phyloP scores from a whole-genome alignment of 2,113 vertebrate species.

The Platanista minor region DNA sequence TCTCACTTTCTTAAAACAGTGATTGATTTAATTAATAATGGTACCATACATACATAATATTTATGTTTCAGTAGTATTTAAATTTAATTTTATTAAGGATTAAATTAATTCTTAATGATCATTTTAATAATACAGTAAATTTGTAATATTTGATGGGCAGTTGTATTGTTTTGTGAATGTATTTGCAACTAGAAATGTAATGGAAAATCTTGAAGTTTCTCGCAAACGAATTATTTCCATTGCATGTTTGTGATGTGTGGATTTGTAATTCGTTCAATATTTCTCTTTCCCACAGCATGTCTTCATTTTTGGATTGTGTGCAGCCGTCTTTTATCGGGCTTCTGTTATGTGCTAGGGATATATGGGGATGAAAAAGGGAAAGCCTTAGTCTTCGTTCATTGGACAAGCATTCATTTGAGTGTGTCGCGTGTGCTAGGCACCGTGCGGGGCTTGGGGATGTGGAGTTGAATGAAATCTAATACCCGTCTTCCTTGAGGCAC shows the following conservation, averaged over 20 bases:
- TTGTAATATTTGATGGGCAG: background rate
- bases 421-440: background rate
- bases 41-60: background rate
- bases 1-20: background rate
- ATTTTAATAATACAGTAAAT: background rate
- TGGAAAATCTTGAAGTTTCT: background rate
- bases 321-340: background rate
- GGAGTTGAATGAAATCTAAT: background rate
- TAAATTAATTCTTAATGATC: background rate
- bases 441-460: too few relatives aligned
- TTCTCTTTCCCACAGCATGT: background rate
- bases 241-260: background rate
- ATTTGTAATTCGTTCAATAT: background rate
- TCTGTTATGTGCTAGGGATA: background rate
- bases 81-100: background rate
- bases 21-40: background rate
- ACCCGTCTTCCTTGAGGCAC: background rate
- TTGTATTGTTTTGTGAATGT: background rate
- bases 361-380: too few relatives aligned
- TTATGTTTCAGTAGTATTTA: background rate
- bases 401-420: background rate
- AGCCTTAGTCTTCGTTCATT: background rate
- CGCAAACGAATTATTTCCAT: background rate
- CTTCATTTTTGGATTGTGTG: background rate
- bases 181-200: background rate